A percentile compares a stretch with the other conserved stretches of the same genome.
phyloP scores from a whole-genome alignment of 2,113 vertebrate genomes.

The Erythrocebus patas region DNA sequence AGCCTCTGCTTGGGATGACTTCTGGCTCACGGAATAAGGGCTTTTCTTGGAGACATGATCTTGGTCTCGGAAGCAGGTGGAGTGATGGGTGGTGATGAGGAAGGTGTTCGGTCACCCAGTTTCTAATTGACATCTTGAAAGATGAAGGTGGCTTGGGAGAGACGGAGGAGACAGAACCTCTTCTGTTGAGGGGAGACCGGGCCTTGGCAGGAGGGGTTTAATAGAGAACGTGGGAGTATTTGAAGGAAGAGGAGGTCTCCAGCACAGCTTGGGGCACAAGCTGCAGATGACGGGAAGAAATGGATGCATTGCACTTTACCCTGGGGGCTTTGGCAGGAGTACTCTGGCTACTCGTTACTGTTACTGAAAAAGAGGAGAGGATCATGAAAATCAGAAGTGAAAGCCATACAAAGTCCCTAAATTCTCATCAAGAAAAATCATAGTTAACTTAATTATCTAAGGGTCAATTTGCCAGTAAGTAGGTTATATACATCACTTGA shows the following conservation, averaged over 20 bases:
- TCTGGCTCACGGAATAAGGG: slow-evolving; percentile 86
- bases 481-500: background rate
- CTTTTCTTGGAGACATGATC: slow-evolving; percentile 80
- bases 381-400: slow-evolving; percentile 56
- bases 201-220: slow-evolving; percentile 48
- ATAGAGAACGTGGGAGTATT: slow-evolving; percentile 81
- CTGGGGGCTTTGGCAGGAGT: slow-evolving; percentile 88
- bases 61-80: slow-evolving; percentile 70
- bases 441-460: background rate
- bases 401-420: background rate
- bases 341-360: slow-evolving; percentile 65
- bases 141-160: slow-evolving; percentile 76
- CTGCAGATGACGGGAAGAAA: slow-evolving; percentile 88
- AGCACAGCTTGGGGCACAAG: slow-evolving; percentile 86
- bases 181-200: slow-evolving; percentile 73
- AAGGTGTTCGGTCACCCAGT: slow-evolving; percentile 88
- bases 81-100: slow-evolving; percentile 76
- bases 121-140: slow-evolving; percentile 87
- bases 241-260: slow-evolving; percentile 90
- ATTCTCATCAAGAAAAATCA: background rate
- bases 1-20: slow-evolving; percentile 58
- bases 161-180: background rate
- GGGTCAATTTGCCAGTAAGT: background rate
- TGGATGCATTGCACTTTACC: slow-evolving; percentile 59
- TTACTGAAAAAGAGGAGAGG: slow-evolving; percentile 52